Percentiles rank a stretch among this genome's conserved stretches.
These are phyloP conservation scores for Allacma fusca DNA, from an alignment of 2,888 invertebrate species.

Conservation along the genomic window DNA sequence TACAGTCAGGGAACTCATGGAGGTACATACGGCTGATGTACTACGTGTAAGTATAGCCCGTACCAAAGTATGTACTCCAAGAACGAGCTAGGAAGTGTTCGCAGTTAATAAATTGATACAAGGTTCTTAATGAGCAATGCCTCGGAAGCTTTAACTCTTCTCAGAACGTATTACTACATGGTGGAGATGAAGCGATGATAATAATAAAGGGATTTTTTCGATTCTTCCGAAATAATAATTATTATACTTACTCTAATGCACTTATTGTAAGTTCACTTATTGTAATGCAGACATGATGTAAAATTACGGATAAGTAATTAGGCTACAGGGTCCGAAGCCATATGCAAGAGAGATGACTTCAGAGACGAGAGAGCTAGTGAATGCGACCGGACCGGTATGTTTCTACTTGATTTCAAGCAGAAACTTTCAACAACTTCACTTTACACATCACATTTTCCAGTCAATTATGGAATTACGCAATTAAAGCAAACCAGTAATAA, in stretches of 20 bases:
- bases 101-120: slow-evolving; percentile 7
- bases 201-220: background rate
- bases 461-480: slow-evolving; percentile 39
- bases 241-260: background rate
- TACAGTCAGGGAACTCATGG: too few relatives aligned
- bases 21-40: too few relatives aligned
- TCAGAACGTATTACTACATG: background rate
- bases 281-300: slow-evolving; percentile 7
- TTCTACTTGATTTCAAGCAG: slow-evolving; percentile 1
- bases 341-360: too few relatives aligned
- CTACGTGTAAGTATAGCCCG: background rate
- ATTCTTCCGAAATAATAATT: background rate
- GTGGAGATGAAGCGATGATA: slow-evolving; percentile 1
- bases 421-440: background rate
- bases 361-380: background rate
- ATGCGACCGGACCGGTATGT: background rate
- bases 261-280: too few relatives aligned
- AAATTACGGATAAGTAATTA: slow-evolving; percentile 16
- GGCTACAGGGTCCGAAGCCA: background rate
- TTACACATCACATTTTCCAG: slow-evolving; percentile 14
- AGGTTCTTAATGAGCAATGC: slow-evolving; percentile 4
- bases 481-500: slow-evolving; percentile 39
- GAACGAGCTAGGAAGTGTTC: background rate
- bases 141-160: slow-evolving; percentile 16
- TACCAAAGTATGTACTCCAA: too few relatives aligned